Base-by-base conservation (phyloP, 2,888 invertebrate genomes). In the Leucophora obtusa region DNA sequence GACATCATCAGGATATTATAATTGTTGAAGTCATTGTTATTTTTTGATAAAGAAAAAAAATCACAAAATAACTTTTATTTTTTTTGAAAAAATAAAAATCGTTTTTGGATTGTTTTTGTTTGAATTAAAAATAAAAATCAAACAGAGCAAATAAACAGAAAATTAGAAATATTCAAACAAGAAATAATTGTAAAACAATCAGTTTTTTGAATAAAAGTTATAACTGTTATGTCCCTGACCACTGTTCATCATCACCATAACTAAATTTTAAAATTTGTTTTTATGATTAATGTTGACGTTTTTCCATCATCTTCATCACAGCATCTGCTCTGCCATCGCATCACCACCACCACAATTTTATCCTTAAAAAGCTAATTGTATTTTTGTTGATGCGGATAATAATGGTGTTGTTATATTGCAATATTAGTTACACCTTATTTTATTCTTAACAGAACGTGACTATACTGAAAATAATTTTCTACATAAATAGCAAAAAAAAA, bases 371-470 rank as follows among this genome's bases (percentile, higher is more conserved):
- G 54, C 38, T 54, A 14, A 24, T 59, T 47, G 10, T 18, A 38
- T 51, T 17, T 14, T 18, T 54, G 38, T 33, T 74, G 60, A 17
- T 68, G 68, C 18, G 53, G 43, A 56, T 8, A 56, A 24, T 35
- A 47, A 15, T 58, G 11, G 11, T 28, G 17, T 71, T 59, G 68
- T 68, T 56, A 63, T 62, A 53, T 50, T 66, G 28, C 21, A 53
- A 68, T 66, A 81, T 81, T 81, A 60, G 81, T 33, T 77, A 81
- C 81, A 81, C 73, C 77, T 77, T 74, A 74, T 81, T 81, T 81
- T 81, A 77, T 77, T 73, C 73, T 73, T 70, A 66, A 74, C 73
- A 65, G 73, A 81, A 81, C 81, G 81, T 81, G 81, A 81, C 81
- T 77, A 68, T 81, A 77, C 77, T 77, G 54, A 59, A 74, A 70